These are phyloP conservation scores for Odontocolon sp. DNA, from an alignment of 2,888 invertebrate genomes.

Conservation along the genomic window DNA sequence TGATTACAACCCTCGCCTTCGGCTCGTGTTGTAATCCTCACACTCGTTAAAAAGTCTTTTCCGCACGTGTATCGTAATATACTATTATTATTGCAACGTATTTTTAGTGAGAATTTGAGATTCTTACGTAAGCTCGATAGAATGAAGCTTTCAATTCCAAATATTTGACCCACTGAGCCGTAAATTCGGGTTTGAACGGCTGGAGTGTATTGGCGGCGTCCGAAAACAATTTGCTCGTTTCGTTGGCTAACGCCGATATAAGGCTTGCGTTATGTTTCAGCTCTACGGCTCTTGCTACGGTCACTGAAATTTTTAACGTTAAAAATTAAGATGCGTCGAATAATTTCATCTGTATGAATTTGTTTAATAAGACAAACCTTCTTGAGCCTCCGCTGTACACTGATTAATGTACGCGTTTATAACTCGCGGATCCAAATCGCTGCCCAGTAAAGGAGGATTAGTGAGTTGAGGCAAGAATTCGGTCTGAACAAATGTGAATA, in stretches of 20 bases:
- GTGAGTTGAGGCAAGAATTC: slow-evolving; percentile 79
- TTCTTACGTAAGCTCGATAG: slow-evolving; percentile 84
- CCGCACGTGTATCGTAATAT: too few species aligned
- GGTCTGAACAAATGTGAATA: slow-evolving; percentile 83
- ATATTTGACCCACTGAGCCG: slow-evolving; percentile 84
- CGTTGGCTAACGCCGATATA: slow-evolving; percentile 84
- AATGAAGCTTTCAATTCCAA: slow-evolving; percentile 84
- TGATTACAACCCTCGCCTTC: too few species aligned
- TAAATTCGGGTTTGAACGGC: slow-evolving; percentile 81
- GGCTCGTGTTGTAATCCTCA: too few species aligned
- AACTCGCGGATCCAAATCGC: slow-evolving; percentile 83
- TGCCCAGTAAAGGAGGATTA: slow-evolving; percentile 79
- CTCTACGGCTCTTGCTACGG: slow-evolving; percentile 85
- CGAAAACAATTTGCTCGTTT: slow-evolving; percentile 84
- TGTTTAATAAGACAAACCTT: too few species aligned
- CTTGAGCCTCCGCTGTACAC: slow-evolving; percentile 86
- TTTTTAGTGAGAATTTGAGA: background rate
- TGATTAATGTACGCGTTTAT: slow-evolving; percentile 84
- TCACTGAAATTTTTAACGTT: slow-evolving; percentile 76
- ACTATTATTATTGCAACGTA: too few species aligned
- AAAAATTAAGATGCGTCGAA: too few species aligned
- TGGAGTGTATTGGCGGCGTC: slow-evolving; percentile 83
- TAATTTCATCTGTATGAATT: too few species aligned
- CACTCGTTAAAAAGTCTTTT: too few species aligned
- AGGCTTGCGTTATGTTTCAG: slow-evolving; percentile 84